These are phyloP conservation scores for Chromis chromis DNA, from an alignment of 2,797 vertebrate species.

Conservation along the genomic window DNA sequence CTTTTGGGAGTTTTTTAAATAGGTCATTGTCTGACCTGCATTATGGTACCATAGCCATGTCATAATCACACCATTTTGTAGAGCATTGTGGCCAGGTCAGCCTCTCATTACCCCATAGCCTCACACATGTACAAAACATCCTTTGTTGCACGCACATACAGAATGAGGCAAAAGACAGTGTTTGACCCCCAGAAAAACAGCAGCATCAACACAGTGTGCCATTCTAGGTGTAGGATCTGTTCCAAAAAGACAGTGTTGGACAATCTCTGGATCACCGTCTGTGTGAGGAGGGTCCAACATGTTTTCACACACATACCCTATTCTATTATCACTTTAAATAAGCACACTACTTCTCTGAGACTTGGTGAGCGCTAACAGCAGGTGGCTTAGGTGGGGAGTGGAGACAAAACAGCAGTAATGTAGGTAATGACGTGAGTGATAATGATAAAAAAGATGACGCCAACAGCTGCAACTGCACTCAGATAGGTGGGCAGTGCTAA, in stretches of 20 bases:
- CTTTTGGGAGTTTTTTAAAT: constrained; percentile 78
- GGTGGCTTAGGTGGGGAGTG: constrained; percentile 11
- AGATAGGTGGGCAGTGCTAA: constrained; percentile 69
- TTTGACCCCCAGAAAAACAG: constrained; percentile 37
- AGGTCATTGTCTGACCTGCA: constrained; percentile 82
- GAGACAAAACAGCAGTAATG: constrained; percentile 28
- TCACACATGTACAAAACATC: constrained; percentile 52
- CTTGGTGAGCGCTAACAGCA: constrained; percentile 20
- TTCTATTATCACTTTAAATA: constrained; percentile 48
- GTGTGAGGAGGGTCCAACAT: constrained; percentile 35
- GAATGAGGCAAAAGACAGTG: constrained; percentile 36
- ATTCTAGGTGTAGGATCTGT: constrained; percentile 22
- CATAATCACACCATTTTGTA: constrained; percentile 78
- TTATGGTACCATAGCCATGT: constrained; percentile 71
- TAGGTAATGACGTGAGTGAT: constrained; percentile 27
- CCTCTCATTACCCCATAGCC: constrained; percentile 63
- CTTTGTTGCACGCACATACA: constrained; percentile 46
- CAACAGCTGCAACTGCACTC: constrained; percentile 41
- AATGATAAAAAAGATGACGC: constrained; percentile 42
- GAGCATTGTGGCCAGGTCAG: constrained; percentile 61
- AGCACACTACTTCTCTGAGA: constrained; percentile 19
- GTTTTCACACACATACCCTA: constrained; percentile 35
- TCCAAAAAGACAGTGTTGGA: constrained; percentile 32
- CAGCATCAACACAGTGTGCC: constrained; percentile 30
- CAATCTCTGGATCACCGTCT: constrained; percentile 42